phyloP scores from a whole-genome alignment of 2,888 invertebrate genomes.

The Chironomus tentans region DNA sequence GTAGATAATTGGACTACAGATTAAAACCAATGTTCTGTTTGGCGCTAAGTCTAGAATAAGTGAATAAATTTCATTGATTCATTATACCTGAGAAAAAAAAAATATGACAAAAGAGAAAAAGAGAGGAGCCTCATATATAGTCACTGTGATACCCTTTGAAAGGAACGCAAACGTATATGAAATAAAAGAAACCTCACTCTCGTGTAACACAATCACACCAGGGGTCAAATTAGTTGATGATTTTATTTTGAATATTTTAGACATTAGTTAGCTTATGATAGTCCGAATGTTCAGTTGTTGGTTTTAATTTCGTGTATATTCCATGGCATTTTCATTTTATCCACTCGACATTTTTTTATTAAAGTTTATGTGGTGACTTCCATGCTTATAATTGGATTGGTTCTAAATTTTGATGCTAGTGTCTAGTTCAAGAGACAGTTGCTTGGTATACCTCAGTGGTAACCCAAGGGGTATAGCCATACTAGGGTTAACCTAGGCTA shows the following conservation, averaged over 20 bases:
- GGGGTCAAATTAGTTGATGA: conserved; percentile 28
- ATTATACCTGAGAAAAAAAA: background rate
- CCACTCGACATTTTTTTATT: background rate
- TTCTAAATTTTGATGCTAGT: too few species aligned
- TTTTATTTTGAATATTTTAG: conserved; percentile 27
- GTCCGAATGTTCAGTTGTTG: background rate
- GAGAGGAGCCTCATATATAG: background rate
- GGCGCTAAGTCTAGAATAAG: conserved; percentile 18
- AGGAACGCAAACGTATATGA: background rate
- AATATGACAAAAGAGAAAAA: background rate
- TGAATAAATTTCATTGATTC: background rate
- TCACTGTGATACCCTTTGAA: background rate
- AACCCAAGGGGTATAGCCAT: too few species aligned
- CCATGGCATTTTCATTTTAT: background rate
- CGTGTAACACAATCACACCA: background rate
- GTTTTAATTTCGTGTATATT: background rate
- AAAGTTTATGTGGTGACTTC: too few species aligned
- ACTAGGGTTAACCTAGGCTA: too few species aligned
- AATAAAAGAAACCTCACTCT: too few species aligned
- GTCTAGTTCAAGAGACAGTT: too few species aligned
- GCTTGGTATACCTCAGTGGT: too few species aligned
- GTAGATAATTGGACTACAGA: background rate
- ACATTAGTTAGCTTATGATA: background rate
- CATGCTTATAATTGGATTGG: too few species aligned
- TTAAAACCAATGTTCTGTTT: conserved; percentile 11